Conservation (phyloP, 2,797 vertebrate species). For the Nyctalus aviator region DNA sequence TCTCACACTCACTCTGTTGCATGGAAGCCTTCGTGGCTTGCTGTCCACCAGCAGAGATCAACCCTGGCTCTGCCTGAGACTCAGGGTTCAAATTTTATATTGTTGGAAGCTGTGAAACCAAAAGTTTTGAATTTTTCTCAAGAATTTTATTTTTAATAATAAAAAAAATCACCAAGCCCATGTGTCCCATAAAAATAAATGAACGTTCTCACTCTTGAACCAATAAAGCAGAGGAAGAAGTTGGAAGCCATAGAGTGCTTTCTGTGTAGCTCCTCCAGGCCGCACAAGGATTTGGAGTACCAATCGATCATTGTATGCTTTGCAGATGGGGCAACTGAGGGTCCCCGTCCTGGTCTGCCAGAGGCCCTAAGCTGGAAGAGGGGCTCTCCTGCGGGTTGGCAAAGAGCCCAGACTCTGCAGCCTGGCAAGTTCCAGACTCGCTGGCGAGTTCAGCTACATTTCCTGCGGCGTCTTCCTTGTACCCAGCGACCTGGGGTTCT, state of each 20-base stretch:
- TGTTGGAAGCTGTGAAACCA: constrained; percentile 69
- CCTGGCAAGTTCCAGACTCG: neutral
- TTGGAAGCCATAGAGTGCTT: constrained; percentile 19
- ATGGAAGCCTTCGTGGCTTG: neutral
- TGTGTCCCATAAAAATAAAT: constrained; percentile 74
- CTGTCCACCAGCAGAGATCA: neutral
- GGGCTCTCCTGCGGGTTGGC: neutral
- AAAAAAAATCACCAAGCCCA: constrained; percentile 61
- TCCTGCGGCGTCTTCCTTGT: neutral
- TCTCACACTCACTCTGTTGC: neutral
- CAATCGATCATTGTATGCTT: neutral
- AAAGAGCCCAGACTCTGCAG: neutral
- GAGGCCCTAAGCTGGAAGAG: neutral
- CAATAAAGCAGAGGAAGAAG: constrained; percentile 66
- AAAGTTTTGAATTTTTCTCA: constrained; percentile 75
- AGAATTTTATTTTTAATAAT: constrained; percentile 78
- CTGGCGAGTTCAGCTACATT: neutral
- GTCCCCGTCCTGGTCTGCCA: neutral
- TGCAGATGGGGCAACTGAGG: constrained; percentile 56
- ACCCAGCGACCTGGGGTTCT: neutral
- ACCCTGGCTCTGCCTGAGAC: neutral
- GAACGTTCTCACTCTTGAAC: constrained; percentile 67
- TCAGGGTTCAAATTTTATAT: constrained; percentile 51
- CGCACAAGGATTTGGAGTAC: neutral
- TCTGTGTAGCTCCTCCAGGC: constrained; percentile 27